Conservation (phyloP, 2,113 vertebrate genomes). For the Oophaga pumilio region DNA sequence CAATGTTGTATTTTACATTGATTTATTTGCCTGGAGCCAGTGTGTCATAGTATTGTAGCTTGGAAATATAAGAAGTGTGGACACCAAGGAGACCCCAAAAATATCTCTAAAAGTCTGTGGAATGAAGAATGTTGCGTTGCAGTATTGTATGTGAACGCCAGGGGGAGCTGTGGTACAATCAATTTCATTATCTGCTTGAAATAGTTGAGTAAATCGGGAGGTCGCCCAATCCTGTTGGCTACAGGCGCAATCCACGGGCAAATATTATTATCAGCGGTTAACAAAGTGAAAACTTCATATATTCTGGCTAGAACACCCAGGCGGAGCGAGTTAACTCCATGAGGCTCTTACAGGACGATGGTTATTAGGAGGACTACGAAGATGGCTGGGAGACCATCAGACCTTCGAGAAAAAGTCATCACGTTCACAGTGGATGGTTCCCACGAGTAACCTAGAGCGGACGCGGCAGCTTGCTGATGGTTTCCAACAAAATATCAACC, state of each 20-base stretch:
- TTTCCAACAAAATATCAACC: neutral
- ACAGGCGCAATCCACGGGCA: no score
- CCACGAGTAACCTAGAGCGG: neutral
- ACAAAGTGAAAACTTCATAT: neutral
- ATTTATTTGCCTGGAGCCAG: no score
- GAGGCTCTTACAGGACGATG: no score
- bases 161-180: neutral
- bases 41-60: no score
- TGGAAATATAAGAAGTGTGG: no score
- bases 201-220: neutral
- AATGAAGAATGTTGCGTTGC: neutral
- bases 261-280: neutral
- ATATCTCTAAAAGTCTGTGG: no score
- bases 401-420: no score
- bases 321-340: neutral
- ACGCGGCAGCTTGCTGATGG: neutral
- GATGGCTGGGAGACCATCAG: no score
- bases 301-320: neutral
- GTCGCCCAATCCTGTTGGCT: neutral
- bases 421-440: neutral
- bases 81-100: no score
- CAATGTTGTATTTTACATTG: no score
- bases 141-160: neutral
- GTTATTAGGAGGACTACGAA: no score
- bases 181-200: neutral